Conservation (phyloP, 2,888 invertebrate genomes). For the Parnassius mnemosyne region DNA sequence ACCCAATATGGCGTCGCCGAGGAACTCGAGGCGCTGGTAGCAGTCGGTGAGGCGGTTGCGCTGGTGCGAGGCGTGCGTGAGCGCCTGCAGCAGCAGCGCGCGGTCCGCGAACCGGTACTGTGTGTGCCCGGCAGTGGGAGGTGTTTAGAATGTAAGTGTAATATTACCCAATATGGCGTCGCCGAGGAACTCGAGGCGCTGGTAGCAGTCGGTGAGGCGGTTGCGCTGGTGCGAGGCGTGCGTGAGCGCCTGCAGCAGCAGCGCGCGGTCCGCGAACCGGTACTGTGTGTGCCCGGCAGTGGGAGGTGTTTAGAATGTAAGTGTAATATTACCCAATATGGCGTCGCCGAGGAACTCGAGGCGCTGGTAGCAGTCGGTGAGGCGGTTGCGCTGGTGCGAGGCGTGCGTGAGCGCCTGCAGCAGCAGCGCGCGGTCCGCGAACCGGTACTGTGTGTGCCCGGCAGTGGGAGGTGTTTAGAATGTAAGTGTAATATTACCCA, state of each 20-base stretch:
- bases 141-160: too few relatives aligned
- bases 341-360: constrained; percentile 98
- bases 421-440: constrained; percentile 93
- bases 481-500: constrained; percentile 62
- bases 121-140: too few relatives aligned
- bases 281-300: too few relatives aligned
- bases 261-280: constrained; percentile 93
- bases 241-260: constrained; percentile 97
- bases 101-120: constrained; percentile 93
- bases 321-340: constrained; percentile 80
- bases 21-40: constrained; percentile 97
- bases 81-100: constrained; percentile 95
- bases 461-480: too few relatives aligned
- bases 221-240: constrained; percentile 98
- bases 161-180: constrained; percentile 89
- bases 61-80: constrained; percentile 98
- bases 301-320: too few relatives aligned
- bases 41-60: constrained; percentile 98
- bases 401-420: constrained; percentile 99
- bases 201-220: constrained; percentile 98
- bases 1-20: constrained; percentile 95
- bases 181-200: constrained; percentile 96
- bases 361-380: constrained; percentile 99
- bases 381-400: constrained; percentile 94
- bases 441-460: too few relatives aligned